Evolutionary conservation across 2,797 vertebrate genomes (phyloP), one percentile per base, ranked within the genome.

Genomic region (Acanthiza pusilla): DNA sequence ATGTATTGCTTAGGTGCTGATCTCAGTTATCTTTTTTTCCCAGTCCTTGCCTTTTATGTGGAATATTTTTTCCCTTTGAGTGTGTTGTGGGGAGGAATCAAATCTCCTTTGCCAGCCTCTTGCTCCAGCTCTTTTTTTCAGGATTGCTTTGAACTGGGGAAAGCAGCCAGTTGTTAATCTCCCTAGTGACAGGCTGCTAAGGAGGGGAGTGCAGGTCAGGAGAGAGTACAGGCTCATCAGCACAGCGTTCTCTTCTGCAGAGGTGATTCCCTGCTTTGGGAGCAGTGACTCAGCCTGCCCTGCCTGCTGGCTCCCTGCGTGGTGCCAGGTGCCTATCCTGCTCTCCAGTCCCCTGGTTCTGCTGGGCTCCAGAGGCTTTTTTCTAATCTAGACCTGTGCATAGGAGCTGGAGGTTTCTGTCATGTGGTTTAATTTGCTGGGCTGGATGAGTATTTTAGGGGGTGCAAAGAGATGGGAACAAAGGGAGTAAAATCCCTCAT

Each of bases 81-180:
- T 77, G 70, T 4, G 1, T 93, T 3, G 2, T 84, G 60, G 65
- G 87, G 85, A 96, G 88, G 85, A 95, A 92, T 85, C 67, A 92
- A 91, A 82, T 96, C 92, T 93, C 70, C 66, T 95, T 86, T 88
- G 57, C 92, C 71, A 90, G 67, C 71, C 70, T 93, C 72, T 85
- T 81, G 51, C 94, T 94, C 21, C 34, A 38, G 72, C 84, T 96
- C 51, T 82, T 82, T 83, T 77, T 79, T 91, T 78, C 88, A 55
- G 34, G 63, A 79, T 96, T 77, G 88, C 95, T 97, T 96, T 96
- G 96, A 96, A 91, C 89, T 73, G 78, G 13, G 66, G 85, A 76
- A 94, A 76, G 93, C 93, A 95, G 93, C 29, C 72, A 61, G 87
- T 92, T 91, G 77, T 91, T 95, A 93, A 96, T 95, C 91, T 96